phyloP scores from a whole-genome alignment of 2,113 vertebrate species.

The Leptobrachium leishanense region DNA sequence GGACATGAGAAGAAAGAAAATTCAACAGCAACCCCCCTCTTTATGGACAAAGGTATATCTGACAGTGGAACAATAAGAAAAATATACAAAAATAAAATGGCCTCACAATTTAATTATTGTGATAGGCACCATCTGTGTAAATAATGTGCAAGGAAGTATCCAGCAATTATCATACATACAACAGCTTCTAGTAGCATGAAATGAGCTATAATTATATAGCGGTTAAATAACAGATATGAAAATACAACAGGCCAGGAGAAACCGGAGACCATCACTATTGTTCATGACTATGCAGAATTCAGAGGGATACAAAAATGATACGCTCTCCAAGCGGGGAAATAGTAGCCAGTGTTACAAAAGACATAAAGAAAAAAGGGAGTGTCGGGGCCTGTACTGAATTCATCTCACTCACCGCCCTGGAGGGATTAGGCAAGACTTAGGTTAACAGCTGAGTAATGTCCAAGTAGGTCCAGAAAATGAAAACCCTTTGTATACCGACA shows the following conservation, averaged over 20 bases:
- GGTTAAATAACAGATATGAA: conserved; percentile 18
- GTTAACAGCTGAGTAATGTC: conserved; percentile 23
- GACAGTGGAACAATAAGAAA: too few relatives aligned
- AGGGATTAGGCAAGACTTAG: conserved; percentile 31
- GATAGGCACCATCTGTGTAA: neutral
- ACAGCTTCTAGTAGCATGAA: neutral
- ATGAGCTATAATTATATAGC: conserved; percentile 32
- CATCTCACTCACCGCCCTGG: conserved; percentile 25
- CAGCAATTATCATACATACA: neutral
- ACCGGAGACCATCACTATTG: conserved; percentile 20
- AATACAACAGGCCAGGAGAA: conserved; percentile 1
- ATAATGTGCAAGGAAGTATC: neutral
- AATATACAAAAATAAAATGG: too few relatives aligned
- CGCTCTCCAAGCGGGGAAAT: neutral
- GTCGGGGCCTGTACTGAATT: conserved; percentile 12
- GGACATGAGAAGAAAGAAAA: too few relatives aligned
- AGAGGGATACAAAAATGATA: conserved; percentile 8
- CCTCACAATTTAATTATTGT: too few relatives aligned
- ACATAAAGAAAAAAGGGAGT: conserved; percentile 29
- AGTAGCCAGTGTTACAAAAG: neutral
- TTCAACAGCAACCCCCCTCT: too few relatives aligned
- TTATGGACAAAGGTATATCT: too few relatives aligned
- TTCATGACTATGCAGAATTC: conserved; percentile 15
- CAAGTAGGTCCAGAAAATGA: conserved; percentile 3
- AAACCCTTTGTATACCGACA: conserved; percentile 19